Evolutionary conservation across 2,797 vertebrate species (phyloP), one percentile per base, ranked within the genome.

Genomic region (Oryzias dopingdopingensis): DNA sequence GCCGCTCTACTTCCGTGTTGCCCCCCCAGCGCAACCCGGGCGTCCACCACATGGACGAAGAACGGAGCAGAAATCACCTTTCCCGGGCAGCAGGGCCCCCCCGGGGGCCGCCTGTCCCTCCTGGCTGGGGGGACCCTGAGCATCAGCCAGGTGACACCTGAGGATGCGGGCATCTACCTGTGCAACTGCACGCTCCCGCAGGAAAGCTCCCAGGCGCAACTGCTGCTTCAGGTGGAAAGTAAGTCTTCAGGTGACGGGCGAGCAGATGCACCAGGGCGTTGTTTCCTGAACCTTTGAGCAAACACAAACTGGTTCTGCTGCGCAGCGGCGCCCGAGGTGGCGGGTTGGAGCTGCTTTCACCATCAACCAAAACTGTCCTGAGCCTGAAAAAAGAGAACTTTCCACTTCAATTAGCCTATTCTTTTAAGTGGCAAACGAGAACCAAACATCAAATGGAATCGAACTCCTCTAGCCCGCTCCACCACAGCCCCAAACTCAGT

Each of bases 101-200:
- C 0, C 17, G 61, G 24, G 0, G 0, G 1, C 42, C 91, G 83
- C 40, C 76, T 94, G 23, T 61, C 68, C 0, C 79, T 97, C 62
- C 68, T 84, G 56, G 63, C 53, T 0, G 74, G 85, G 62, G 90
- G 91, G 47, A 91, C 86, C 14, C 86, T 97, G 72, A 76, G 13
- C 46, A 91, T 98, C 69, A 1, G 0, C 0, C 42, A 0, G 0
- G 86, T 95, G 65, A 61, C 16, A 0, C 13, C 5, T 6, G 84
- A 81, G 40, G 96, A 98, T 0, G 82, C 91, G 12, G 95, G 92
- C 20, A 81, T 41, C 50, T 98, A 96, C 79, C 77, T 79, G 55
- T 98, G 96, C 86, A 73, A 4, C 41, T 84, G 90, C 52, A 81
- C 81, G 0, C 29, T 70, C 43, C 81, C 81, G 14, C 70, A 59